Base-by-base conservation (phyloP, 2,797 vertebrate genomes). In the Pseudomugil tenellus region DNA sequence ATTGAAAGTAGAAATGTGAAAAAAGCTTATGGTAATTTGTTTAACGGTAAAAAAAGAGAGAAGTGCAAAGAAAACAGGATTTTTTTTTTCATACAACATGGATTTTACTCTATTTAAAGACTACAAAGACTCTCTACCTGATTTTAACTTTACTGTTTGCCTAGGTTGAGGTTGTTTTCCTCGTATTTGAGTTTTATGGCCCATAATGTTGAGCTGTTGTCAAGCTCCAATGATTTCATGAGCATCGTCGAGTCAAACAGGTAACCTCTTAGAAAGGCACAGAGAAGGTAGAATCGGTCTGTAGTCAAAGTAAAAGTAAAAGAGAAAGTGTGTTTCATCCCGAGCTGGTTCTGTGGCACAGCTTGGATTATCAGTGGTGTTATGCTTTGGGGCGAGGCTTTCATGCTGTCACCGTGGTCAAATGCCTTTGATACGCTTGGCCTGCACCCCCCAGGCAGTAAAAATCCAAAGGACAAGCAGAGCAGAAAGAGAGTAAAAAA, bases 391-490 rank as follows among this genome's bases (percentile, higher is more conserved):
- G 80, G 85, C 85, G 29, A 85, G 55, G 77, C 89, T 92, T 91
- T 92, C 85, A 90, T 89, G 81, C 88, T 35, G 64, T 83, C 87
- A 87, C 88, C 81, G n/a, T 86, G 88, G 87, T 87, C 86, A 88
- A 91, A 84, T 61, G 82, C 79, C 86, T 92, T 92, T 91, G 90
- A 91, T 90, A 86, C 65, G 84, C 83, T 85, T 74, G 84, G 82
- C 80, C 70, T 53, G 73, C 67, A 8, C 41, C 80, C 84, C 73
- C 72, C 64, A 73, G 83, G 83, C 83, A 62, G 67, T 72, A 23
- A 55, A 64, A 79, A 89, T 89, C 79, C 72, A 86, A 84, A 76
- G 79, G 72, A 80, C 71, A 55, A 73, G 69, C 55, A 17, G 70
- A 67, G 81, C 72, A 78, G 69, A 86, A 74, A 71, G 64, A 74